Base-by-base conservation (phyloP, 2,113 vertebrate genomes). In the Zonotrichia leucophrys region DNA sequence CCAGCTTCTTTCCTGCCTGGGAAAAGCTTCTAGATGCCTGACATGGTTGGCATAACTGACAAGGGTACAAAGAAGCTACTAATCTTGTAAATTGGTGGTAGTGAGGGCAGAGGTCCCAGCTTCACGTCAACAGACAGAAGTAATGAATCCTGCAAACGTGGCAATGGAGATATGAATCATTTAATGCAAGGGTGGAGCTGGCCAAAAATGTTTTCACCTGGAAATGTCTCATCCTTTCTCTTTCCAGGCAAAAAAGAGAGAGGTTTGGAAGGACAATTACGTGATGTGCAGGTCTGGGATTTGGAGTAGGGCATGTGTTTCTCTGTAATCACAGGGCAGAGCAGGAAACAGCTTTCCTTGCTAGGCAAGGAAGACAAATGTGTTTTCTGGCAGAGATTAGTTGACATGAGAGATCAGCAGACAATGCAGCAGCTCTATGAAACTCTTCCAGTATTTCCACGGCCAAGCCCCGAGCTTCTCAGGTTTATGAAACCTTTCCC, bases 261-360 rank as follows among this genome's bases (percentile, higher is more conserved):
- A 50, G 7, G 3, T 68, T 73, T 59, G 31, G 28, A 68, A 92
- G 30, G 24, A 5, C 3, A 41, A 6, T 11, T 66, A 60, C 7
- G 2, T 41, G 22, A 9, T 4, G 3, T 37, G 3, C 60, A 30
- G 1, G 3, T 17, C 37, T 42, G 8, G 44, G 41, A 14, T 68
- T 59, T 33, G 33, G n/a, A 68, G 39, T 68, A 66, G 13, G 13
- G 2, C 10, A 9, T 4, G 4, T 44, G 7, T 37, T 80, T 12
- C 20, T 52, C 56, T 56, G 23, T 5, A 3, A 30, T 68, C n/a
- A 46, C 5, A 6, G 27, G 14, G 23, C 25, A 74, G 33, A 78
- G 44, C 16, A 60, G 15, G 30, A 64, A 64, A 37, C 4, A 28
- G 19, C 25, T 23, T 42, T 64, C 69, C 41, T 18, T 75, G 33